phyloP scores from a whole-genome alignment of 2,113 vertebrate genomes.

The Pyrgilauda ruficollis region DNA sequence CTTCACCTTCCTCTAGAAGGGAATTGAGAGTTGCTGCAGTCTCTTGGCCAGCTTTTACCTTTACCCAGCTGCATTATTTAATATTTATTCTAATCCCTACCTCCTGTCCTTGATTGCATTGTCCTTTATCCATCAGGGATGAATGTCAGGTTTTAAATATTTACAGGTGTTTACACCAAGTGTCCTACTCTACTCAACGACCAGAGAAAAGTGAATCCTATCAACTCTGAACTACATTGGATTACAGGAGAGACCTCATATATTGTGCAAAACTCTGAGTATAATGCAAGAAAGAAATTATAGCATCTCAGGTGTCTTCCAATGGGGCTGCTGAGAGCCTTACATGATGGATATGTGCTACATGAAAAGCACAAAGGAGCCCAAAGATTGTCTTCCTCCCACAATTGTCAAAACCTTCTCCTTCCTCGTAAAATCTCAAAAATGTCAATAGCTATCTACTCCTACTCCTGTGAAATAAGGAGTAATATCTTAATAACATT shows the following conservation, averaged over 20 bases:
- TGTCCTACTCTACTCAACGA: neutral
- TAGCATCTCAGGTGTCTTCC: neutral
- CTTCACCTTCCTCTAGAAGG: neutral
- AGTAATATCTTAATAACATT: too few species aligned
- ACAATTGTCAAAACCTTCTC: neutral
- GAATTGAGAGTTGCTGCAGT: neutral
- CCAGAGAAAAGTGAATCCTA: neutral
- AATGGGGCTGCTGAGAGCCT: neutral
- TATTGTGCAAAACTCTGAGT: neutral
- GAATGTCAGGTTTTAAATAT: constrained; percentile 12
- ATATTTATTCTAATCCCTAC: neutral
- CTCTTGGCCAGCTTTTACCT: neutral
- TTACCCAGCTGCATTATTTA: constrained; percentile 26
- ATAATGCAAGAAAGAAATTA: neutral
- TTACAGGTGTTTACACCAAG: neutral
- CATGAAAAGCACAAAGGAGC: neutral
- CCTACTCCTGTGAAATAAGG: neutral
- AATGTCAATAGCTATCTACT: neutral
- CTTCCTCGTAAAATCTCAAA: neutral
- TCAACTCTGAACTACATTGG: neutral
- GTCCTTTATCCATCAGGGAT: neutral
- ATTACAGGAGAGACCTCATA: neutral
- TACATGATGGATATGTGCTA: neutral
- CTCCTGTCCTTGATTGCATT: neutral
- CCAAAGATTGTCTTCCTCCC: neutral